Percentiles rank a stretch among this genome's conserved stretches.
Evolutionary conservation across 2,113 vertebrate species (phyloP).

Genomic region (Vidua chalybeata): DNA sequence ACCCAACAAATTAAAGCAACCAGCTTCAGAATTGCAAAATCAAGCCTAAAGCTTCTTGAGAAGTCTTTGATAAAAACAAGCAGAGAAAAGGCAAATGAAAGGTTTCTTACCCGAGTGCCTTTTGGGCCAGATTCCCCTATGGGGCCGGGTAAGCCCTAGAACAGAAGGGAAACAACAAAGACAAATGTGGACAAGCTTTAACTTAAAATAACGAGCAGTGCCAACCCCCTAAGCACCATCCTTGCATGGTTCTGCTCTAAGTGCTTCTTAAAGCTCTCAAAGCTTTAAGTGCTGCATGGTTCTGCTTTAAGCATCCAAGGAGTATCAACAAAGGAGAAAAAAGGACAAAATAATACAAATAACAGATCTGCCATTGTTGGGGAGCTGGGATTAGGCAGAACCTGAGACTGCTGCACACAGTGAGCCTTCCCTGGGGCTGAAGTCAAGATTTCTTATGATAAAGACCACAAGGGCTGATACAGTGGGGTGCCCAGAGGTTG

Average conservation of each 20-base stretch:
- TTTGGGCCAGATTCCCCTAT: constrained; percentile 92
- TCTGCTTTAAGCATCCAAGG: neutral
- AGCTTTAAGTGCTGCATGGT: neutral
- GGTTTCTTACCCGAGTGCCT: constrained; percentile 90
- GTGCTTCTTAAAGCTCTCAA: neutral
- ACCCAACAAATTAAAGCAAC: neutral
- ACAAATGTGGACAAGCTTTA: constrained; percentile 70
- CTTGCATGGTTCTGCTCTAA: neutral
- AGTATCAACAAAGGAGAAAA: neutral
- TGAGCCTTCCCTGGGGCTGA: neutral
- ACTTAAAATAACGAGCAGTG: neutral
- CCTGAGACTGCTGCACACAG: neutral
- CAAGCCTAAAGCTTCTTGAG: neutral
- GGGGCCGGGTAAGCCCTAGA: constrained; percentile 95
- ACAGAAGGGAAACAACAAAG: constrained; percentile 69
- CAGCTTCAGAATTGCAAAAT: neutral
- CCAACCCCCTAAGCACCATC: neutral
- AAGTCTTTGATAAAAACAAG: neutral
- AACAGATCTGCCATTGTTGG: constrained; percentile 16
- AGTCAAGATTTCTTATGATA: neutral
- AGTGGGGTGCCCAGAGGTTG: neutral
- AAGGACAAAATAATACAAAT: neutral
- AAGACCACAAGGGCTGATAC: neutral
- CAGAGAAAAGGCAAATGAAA: neutral
- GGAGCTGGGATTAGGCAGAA: neutral